A percentile compares a stretch with the other conserved stretches of the same genome.
Evolutionary conservation across 2,113 vertebrate species (phyloP).

Genomic region (Nothocercus nigrocapillus): DNA sequence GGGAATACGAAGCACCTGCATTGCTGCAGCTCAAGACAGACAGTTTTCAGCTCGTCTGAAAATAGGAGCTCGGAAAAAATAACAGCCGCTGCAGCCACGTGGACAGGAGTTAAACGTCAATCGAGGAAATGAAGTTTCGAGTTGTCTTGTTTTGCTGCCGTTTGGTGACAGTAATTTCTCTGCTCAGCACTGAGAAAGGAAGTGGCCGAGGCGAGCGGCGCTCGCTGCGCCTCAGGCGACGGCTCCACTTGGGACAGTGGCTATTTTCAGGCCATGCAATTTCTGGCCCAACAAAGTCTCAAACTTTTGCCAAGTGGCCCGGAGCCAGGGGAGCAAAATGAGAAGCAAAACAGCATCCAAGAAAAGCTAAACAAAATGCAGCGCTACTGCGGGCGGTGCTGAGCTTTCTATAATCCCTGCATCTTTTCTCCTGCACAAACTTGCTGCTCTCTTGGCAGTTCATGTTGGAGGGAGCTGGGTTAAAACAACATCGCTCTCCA

Average conservation of each 20-base stretch:
- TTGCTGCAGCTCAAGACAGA: neutral
- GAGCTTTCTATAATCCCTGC: too few relatives aligned
- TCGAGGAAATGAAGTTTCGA: rapidly evolving
- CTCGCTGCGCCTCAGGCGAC: too few relatives aligned
- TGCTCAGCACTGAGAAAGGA: neutral
- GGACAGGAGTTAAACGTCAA: neutral
- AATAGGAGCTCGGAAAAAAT: neutral
- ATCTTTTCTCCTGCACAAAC: too few relatives aligned
- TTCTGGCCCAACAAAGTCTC: neutral
- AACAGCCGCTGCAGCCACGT: rapidly evolving
- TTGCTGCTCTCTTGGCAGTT: rapidly evolving
- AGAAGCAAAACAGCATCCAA: neutral
- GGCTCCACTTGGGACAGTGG: neutral
- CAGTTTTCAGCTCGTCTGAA: neutral
- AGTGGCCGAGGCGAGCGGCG: neutral
- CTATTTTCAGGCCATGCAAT: neutral
- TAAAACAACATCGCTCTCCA: too few relatives aligned
- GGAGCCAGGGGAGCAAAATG: neutral
- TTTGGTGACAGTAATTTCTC: neutral
- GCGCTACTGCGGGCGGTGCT: rapidly evolving
- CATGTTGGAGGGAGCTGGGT: too few relatives aligned
- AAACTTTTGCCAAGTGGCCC: neutral
- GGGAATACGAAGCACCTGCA: neutral
- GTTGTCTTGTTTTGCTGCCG: neutral
- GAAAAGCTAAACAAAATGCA: neutral